Evolutionary conservation across 1,140 invertebrate species (phyloP).

Genomic region (Cotesia vestalis): DNA sequence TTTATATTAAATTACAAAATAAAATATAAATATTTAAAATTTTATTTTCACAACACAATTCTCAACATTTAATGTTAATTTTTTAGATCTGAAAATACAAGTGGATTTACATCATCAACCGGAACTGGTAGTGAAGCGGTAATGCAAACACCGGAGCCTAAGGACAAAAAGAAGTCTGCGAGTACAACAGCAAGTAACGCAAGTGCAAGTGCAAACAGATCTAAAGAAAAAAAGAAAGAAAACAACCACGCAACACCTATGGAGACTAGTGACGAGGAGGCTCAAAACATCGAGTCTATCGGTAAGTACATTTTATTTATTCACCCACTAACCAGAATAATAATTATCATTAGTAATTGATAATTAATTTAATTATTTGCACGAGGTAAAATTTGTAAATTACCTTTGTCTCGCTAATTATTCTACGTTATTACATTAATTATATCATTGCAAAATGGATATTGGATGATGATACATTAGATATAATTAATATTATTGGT

Average conservation of each 20-base stretch:
- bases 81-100: constrained; percentile 24
- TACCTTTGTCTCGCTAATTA: constrained; percentile 2
- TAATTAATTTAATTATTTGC: neutral
- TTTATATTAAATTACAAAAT: too few relatives aligned
- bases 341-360: neutral
- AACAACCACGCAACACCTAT: constrained; percentile 58
- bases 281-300: constrained; percentile 56
- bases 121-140: constrained; percentile 40
- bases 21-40: too few relatives aligned
- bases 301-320: constrained; percentile 52
- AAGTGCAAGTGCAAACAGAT: constrained; percentile 45
- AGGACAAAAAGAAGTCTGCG: constrained; percentile 59
- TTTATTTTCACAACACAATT: too few relatives aligned
- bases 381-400: neutral
- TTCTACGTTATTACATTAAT: constrained; percentile 15
- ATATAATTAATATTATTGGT: constrained; percentile 36
- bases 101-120: constrained; percentile 45
- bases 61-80: too few relatives aligned
- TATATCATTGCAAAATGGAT: constrained; percentile 16
- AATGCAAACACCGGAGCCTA: constrained; percentile 47
- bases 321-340: neutral
- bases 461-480: constrained; percentile 18
- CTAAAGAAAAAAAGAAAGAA: constrained; percentile 64
- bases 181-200: constrained; percentile 36
- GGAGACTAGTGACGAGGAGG: constrained; percentile 64